These are phyloP conservation scores for Poeciliopsis paucimaculata DNA, from an alignment of 2,797 vertebrate genomes.

Conservation along the genomic window DNA sequence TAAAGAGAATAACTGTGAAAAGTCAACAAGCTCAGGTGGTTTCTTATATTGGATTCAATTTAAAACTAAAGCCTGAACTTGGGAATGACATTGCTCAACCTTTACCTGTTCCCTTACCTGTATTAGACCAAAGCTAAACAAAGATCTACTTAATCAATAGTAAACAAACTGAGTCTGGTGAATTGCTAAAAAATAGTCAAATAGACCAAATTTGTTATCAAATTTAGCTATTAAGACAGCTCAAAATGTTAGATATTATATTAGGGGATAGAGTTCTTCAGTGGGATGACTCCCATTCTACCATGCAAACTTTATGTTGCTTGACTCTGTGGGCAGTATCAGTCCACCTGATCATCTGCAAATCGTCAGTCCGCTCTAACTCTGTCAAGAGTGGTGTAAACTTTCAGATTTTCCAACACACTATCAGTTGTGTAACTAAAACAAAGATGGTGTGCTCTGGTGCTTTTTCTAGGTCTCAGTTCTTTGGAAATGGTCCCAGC, in stretches of 20 bases:
- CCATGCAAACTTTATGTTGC: neutral
- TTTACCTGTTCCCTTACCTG: neutral
- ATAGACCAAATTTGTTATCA: neutral
- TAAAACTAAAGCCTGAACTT: neutral
- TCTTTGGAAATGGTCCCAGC: neutral
- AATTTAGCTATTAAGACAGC: neutral
- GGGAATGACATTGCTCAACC: neutral
- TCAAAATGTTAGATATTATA: neutral
- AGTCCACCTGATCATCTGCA: neutral
- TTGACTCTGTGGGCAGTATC: neutral
- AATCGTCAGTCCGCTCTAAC: neutral
- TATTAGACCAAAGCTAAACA: neutral
- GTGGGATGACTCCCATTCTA: too few relatives aligned
- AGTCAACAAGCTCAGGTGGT: neutral
- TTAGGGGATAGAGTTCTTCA: neutral
- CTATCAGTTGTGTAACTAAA: neutral
- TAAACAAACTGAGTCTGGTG: neutral
- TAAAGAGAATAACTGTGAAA: neutral
- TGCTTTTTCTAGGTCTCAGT: neutral
- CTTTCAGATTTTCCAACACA: neutral
- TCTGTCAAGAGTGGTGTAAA: neutral
- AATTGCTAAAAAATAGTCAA: neutral
- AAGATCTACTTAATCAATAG: neutral
- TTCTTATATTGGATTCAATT: neutral
- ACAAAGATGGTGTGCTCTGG: neutral